Conservation (phyloP, 2,113 vertebrate species). For the Paradisaea rubra region DNA sequence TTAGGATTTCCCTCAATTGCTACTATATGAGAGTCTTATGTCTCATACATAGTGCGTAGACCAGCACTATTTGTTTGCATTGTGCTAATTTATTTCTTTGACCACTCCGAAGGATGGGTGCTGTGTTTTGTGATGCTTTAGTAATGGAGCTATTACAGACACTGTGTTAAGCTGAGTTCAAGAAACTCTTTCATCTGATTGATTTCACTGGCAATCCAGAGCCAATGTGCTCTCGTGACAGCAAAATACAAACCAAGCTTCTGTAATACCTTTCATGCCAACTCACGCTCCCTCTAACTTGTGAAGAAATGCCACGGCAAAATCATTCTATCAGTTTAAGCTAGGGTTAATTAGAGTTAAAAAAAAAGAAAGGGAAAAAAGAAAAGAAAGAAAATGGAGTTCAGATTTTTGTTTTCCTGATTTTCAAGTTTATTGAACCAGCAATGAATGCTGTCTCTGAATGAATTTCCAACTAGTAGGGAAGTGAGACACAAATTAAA, state of each 20-base stretch:
- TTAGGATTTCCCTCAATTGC: background rate
- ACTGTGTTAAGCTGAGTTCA: background rate
- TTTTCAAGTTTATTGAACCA: background rate
- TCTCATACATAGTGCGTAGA: background rate
- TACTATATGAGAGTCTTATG: background rate
- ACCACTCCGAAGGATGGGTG: background rate
- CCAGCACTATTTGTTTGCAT: background rate
- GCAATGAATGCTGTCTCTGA: background rate
- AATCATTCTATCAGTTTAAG: background rate
- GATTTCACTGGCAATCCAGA: background rate
- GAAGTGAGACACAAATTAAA: background rate
- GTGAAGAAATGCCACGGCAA: background rate
- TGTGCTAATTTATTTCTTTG: background rate
- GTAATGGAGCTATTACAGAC: constrained; percentile 1
- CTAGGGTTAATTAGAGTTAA: background rate
- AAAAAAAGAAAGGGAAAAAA: background rate
- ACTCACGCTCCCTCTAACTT: background rate
- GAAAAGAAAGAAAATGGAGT: background rate
- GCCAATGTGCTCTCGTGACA: background rate
- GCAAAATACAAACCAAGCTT: constrained; percentile 3
- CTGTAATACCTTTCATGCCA: background rate
- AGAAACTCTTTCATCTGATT: constrained; percentile 36
- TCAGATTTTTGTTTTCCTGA: background rate
- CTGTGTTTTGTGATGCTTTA: background rate
- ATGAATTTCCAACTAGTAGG: background rate